Percentiles rank a stretch among this genome's conserved stretches.
Conservation (phyloP, 2,888 invertebrate genomes). For the Metallyticus violacea region DNA sequence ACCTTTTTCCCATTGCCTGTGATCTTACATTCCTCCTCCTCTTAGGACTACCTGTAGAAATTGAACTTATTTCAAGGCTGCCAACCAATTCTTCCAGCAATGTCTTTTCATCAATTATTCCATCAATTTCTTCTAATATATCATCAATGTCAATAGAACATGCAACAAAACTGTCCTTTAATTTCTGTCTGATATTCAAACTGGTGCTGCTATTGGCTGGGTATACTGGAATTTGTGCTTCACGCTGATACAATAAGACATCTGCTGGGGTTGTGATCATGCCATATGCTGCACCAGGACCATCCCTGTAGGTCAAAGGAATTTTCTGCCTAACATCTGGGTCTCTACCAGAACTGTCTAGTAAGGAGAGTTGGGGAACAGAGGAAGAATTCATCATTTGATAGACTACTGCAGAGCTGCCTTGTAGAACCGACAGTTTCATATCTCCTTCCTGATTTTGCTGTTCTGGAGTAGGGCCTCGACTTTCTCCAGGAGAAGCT, state of each 20-base stretch:
- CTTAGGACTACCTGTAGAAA: not conserved
- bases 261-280: too few relatives aligned
- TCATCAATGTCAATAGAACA: not conserved
- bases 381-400: not conserved
- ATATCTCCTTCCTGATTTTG: not conserved
- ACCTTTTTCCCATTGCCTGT: not conserved
- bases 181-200: not conserved
- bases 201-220: too few relatives aligned
- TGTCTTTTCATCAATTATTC: not conserved
- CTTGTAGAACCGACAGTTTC: too few relatives aligned
- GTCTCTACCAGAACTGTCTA: not conserved
- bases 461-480: constrained; percentile 39
- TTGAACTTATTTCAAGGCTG: not conserved
- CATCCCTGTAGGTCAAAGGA: too few relatives aligned
- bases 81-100: not conserved
- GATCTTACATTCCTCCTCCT: not conserved
- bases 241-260: too few relatives aligned
- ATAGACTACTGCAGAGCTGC: not conserved
- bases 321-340: not conserved
- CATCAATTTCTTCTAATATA: not conserved
- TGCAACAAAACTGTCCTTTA: not conserved
- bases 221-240: too few relatives aligned
- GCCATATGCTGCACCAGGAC: too few relatives aligned
- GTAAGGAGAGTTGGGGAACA: too few relatives aligned
- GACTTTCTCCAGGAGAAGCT: constrained; percentile 41